A percentile compares a stretch with the other conserved stretches of the same genome.
Conservation (phyloP, 1,140 invertebrate genomes). For the Parapsyche elsis region DNA sequence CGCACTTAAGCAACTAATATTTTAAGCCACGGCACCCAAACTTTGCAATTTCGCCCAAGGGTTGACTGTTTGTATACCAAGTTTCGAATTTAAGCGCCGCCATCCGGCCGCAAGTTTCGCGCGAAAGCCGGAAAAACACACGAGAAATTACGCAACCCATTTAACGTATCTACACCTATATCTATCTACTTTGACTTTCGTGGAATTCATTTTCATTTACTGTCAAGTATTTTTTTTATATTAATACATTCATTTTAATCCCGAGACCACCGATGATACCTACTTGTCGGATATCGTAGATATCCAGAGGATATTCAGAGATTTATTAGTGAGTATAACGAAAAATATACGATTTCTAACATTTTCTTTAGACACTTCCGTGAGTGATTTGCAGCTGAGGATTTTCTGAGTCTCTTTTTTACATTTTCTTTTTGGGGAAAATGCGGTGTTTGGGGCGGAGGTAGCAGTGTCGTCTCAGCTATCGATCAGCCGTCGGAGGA, state of each 20-base stretch:
- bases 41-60: slow-evolving; percentile 28
- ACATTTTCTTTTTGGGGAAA: neutral
- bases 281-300: too few species aligned
- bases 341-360: too few species aligned
- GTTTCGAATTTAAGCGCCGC: slow-evolving; percentile 23
- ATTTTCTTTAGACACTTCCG: neutral
- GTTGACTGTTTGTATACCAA: slow-evolving; percentile 16
- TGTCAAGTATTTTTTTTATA: neutral
- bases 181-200: too few species aligned
- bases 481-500: slow-evolving; percentile 8
- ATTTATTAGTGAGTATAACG: too few species aligned
- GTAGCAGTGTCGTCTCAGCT: slow-evolving; percentile 30
- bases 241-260: too few species aligned
- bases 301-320: too few species aligned
- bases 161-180: neutral
- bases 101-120: neutral
- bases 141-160: neutral
- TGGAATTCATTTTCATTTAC: too few species aligned
- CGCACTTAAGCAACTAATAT: slow-evolving; percentile 32
- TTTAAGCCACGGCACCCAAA: slow-evolving; percentile 30
- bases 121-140: neutral
- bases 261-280: too few species aligned
- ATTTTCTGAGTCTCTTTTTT: neutral
- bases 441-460: neutral
- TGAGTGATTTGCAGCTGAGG: slow-evolving; percentile 26